Percentiles rank a stretch among this genome's conserved stretches.
Evolutionary conservation across 2,797 vertebrate species (phyloP).

Genomic region (Anguilla obscura): DNA sequence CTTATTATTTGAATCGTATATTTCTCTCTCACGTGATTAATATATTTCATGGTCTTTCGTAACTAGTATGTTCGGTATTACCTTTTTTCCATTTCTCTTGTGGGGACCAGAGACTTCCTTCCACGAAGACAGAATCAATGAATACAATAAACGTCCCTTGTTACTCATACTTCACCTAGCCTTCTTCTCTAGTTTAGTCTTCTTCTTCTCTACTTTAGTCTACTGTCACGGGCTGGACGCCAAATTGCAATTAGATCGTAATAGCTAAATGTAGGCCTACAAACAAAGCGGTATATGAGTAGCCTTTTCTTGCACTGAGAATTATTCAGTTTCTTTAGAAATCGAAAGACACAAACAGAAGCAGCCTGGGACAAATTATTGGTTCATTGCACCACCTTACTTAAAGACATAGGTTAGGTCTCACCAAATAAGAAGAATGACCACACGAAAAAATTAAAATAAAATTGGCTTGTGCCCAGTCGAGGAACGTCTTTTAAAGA

Average conservation of each 20-base stretch:
- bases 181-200: not conserved
- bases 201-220: not conserved
- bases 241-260: not conserved
- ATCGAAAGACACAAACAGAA: not conserved
- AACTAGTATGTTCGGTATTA: not conserved
- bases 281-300: not conserved
- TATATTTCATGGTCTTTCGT: not conserved
- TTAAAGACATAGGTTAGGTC: not conserved
- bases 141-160: not conserved
- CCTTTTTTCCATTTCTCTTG: not conserved
- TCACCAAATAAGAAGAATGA: not conserved
- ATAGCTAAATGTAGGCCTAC: not conserved
- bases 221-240: not conserved
- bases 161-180: not conserved
- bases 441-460: not conserved
- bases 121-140: not conserved
- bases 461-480: not conserved
- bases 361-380: not conserved
- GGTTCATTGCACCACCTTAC: not conserved
- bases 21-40: not conserved
- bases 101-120: not conserved
- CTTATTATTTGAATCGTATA: constrained; percentile 38
- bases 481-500: not conserved
- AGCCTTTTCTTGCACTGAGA: not conserved
- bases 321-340: not conserved